phyloP scores from a whole-genome alignment of 2,888 invertebrate genomes.

The Micropterix aruncella region DNA sequence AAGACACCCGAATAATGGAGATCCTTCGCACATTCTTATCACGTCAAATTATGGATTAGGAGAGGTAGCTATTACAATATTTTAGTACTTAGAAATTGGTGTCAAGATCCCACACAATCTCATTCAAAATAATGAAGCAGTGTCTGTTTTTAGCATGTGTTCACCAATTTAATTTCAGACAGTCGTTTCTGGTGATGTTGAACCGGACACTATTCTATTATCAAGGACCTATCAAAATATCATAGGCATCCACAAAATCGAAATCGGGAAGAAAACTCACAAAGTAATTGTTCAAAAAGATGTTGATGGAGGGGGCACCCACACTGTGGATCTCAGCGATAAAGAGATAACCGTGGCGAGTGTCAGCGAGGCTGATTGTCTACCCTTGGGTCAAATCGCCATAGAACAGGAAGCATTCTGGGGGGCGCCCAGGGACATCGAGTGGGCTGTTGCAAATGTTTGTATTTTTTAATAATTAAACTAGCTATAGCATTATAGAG shows the following conservation, averaged over 20 bases:
- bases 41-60: slow-evolving; percentile 75
- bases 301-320: slow-evolving; percentile 25
- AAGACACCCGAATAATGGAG: slow-evolving; percentile 57
- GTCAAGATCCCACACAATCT: too few relatives aligned
- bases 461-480: too few relatives aligned
- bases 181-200: slow-evolving; percentile 64
- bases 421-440: slow-evolving; percentile 61
- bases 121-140: too few relatives aligned
- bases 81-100: too few relatives aligned
- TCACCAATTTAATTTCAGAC: slow-evolving; percentile 42
- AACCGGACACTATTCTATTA: slow-evolving; percentile 60
- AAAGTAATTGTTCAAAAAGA: slow-evolving; percentile 24
- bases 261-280: slow-evolving; percentile 39
- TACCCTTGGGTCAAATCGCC: slow-evolving; percentile 41
- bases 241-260: slow-evolving; percentile 28
- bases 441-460: slow-evolving; percentile 59
- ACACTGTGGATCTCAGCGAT: slow-evolving; percentile 24
- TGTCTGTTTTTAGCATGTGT: too few relatives aligned
- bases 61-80: too few relatives aligned
- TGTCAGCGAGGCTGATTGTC: slow-evolving; percentile 35
- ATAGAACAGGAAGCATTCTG: slow-evolving; percentile 49
- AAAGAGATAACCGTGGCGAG: slow-evolving; percentile 31
- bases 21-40: slow-evolving; percentile 51
- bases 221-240: slow-evolving; percentile 29
- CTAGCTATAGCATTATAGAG: too few relatives aligned